These are phyloP conservation scores for Pholis gunnellus DNA, from an alignment of 2,113 vertebrate species.

Conservation along the genomic window DNA sequence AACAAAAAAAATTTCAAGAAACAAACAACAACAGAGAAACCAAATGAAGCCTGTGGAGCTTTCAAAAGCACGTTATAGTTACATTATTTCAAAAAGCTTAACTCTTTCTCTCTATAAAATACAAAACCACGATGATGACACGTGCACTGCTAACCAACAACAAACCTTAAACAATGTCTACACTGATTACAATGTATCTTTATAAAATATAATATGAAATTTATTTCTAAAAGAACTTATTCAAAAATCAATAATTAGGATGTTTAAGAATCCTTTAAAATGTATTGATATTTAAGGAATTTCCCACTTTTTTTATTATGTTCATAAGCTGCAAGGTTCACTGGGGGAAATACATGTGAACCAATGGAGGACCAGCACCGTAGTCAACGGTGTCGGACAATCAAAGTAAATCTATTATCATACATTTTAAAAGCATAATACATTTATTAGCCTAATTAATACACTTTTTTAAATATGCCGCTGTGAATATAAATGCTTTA, in stretches of 20 bases:
- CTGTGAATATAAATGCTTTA: not conserved
- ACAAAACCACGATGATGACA: not conserved
- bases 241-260: not conserved
- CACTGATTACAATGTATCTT: not conserved
- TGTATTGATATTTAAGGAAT: not conserved
- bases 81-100: not conserved
- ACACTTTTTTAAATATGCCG: not conserved
- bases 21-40: not conserved
- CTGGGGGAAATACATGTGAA: not conserved
- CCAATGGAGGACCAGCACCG: not conserved
- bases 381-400: not conserved
- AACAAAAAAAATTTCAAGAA: not conserved
- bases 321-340: not conserved
- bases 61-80: not conserved
- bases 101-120: not conserved
- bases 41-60: not conserved
- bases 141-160: not conserved
- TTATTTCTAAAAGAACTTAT: not conserved
- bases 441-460: no score
- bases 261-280: not conserved
- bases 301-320: not conserved
- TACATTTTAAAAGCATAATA: not conserved
- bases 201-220: not conserved
- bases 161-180: not conserved
- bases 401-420: not conserved